Conservation (phyloP, 30 jellyfish, hydroid and myxozoan genomes). For the Aurelia aurita region DNA sequence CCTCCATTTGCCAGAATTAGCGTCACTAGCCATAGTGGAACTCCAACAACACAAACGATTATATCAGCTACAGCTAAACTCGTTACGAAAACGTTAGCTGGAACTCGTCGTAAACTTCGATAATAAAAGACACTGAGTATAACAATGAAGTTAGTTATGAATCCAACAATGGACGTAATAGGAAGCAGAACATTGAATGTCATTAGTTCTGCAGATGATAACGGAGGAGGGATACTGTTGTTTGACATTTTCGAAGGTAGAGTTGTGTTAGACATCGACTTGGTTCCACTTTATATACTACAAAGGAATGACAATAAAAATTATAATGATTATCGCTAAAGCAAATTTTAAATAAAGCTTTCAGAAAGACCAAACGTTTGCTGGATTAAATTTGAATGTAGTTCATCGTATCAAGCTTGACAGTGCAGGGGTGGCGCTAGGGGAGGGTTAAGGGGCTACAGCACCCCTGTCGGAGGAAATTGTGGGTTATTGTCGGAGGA, state of each 20-base stretch:
- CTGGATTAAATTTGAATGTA: too few relatives aligned
- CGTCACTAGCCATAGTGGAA: constrained; percentile 83
- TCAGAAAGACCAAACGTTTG: too few relatives aligned
- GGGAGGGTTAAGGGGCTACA: too few relatives aligned
- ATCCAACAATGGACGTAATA: constrained; percentile 76
- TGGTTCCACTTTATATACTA: too few relatives aligned
- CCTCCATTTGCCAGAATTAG: constrained; percentile 61
- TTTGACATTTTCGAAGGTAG: constrained; percentile 29
- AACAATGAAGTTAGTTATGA: constrained; percentile 73
- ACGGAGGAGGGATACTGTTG: constrained; percentile 20
- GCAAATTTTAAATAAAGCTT: too few relatives aligned
- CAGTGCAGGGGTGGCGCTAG: too few relatives aligned
- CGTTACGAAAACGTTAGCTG: constrained; percentile 76
- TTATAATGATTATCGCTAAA: too few relatives aligned
- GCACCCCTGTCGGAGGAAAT: too few relatives aligned
- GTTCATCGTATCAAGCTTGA: too few relatives aligned
- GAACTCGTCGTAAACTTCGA: constrained; percentile 71
- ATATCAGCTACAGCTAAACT: constrained; percentile 87
- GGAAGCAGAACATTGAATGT: constrained; percentile 76
- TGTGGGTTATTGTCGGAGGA: too few relatives aligned
- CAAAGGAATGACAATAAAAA: too few relatives aligned
- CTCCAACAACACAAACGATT: constrained; percentile 73
- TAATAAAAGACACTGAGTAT: constrained; percentile 65
- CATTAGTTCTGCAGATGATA: constrained; percentile 61
- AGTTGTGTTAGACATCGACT: background rate